Conservation (phyloP, 2,888 invertebrate genomes). For the Leptodirus hochenwartii region DNA sequence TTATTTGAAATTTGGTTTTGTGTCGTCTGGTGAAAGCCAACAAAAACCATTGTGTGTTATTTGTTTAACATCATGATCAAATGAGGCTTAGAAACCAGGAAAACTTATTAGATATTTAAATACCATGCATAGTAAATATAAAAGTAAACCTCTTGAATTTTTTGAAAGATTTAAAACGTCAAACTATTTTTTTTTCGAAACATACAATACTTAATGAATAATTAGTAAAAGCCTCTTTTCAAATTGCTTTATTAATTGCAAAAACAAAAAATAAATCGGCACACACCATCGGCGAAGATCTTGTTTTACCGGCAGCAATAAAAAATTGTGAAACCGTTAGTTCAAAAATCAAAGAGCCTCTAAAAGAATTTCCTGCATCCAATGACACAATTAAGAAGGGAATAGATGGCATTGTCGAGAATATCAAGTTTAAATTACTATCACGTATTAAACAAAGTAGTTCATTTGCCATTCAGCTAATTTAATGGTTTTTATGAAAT, state of each 20-base stretch:
- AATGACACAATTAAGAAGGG: constrained; percentile 4
- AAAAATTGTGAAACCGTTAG: constrained; percentile 6
- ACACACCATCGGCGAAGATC: constrained; percentile 1
- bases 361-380: constrained; percentile 3
- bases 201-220: constrained; percentile 8
- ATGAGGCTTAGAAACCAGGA: neutral
- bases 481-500: constrained; percentile 4
- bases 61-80: constrained; percentile 1
- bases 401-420: constrained; percentile 1
- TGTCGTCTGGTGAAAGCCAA: constrained; percentile 1
- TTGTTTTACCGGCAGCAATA: constrained; percentile 4
- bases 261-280: neutral
- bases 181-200: constrained; percentile 7
- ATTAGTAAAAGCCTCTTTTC: constrained; percentile 8
- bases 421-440: constrained; percentile 1
- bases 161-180: constrained; percentile 7
- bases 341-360: constrained; percentile 1
- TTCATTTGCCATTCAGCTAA: neutral
- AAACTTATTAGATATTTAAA: constrained; percentile 6
- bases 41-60: too few species aligned
- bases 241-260: too few species aligned
- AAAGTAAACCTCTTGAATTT: constrained; percentile 6
- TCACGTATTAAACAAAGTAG: constrained; percentile 1
- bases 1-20: constrained; percentile 2
- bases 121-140: constrained; percentile 7